Evolutionary conservation across 2,888 invertebrate species (phyloP).

Genomic region (Meiosimyza platycephala): DNA sequence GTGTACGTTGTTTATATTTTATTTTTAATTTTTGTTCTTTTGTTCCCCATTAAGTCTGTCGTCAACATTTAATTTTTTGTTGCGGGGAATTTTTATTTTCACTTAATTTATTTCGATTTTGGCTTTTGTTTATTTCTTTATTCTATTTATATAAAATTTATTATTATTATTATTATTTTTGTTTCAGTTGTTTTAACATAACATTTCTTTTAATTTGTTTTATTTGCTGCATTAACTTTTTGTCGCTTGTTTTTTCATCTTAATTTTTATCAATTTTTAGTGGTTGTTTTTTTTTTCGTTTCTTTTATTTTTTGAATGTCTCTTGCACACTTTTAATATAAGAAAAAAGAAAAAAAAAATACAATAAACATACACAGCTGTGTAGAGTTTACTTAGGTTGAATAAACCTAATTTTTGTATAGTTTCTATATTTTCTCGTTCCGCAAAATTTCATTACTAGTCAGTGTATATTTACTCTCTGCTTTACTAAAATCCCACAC

Average conservation of each 20-base stretch:
- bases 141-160: neutral
- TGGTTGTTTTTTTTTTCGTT: neutral
- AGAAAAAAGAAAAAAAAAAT: neutral
- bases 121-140: too few species aligned
- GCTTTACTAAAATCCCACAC: neutral
- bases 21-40: neutral
- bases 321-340: neutral
- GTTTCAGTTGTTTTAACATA: neutral
- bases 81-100: neutral
- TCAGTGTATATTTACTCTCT: neutral
- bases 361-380: conserved; percentile 8
- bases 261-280: neutral
- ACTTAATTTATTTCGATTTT: too few species aligned
- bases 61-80: neutral
- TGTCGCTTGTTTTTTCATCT: neutral
- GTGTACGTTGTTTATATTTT: conserved; percentile 4
- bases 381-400: conserved; percentile 29
- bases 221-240: neutral
- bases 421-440: too few species aligned
- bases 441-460: neutral
- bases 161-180: conserved; percentile 13
- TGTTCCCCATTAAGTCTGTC: conserved; percentile 2
- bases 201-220: neutral
- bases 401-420: conserved; percentile 25
- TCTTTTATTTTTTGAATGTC: neutral